Percentiles rank a stretch among this genome's conserved stretches.
phyloP scores from a whole-genome alignment of 2,113 vertebrate species.

The Dasyurus viverrinus region DNA sequence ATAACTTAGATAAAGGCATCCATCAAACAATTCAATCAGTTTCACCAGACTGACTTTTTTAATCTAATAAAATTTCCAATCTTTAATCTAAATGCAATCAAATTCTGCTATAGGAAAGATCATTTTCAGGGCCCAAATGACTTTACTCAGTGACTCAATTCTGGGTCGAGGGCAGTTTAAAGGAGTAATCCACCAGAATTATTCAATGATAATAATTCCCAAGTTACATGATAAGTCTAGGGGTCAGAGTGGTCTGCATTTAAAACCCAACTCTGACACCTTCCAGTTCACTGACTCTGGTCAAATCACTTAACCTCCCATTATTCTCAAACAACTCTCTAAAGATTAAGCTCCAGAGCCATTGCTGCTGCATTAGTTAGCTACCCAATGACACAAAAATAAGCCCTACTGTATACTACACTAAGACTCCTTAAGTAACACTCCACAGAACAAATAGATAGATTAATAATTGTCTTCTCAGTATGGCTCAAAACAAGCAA shows the following conservation, averaged over 20 bases:
- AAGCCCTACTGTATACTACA: neutral
- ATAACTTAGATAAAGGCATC: neutral
- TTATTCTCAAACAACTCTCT: neutral
- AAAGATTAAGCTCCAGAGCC: neutral
- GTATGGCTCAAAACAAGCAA: neutral
- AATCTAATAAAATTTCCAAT: neutral
- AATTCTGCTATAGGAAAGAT: slow-evolving; percentile 27
- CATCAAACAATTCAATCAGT: neutral
- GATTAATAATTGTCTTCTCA: neutral
- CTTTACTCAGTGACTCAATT: neutral
- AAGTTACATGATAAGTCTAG: neutral
- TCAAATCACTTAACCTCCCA: neutral
- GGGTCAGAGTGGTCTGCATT: neutral
- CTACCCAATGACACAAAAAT: neutral
- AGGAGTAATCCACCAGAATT: neutral
- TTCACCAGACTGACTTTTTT: neutral
- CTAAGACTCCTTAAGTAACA: neutral
- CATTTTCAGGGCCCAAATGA: slow-evolving; percentile 12
- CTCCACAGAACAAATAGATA: neutral
- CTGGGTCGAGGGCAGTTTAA: neutral
- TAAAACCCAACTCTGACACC: neutral
- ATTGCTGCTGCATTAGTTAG: neutral
- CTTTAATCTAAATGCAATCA: neutral
- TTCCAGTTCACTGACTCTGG: neutral
- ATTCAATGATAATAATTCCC: slow-evolving; percentile 5